Conservation (phyloP, 1,140 invertebrate genomes). For the Cydia fagiglandana region DNA sequence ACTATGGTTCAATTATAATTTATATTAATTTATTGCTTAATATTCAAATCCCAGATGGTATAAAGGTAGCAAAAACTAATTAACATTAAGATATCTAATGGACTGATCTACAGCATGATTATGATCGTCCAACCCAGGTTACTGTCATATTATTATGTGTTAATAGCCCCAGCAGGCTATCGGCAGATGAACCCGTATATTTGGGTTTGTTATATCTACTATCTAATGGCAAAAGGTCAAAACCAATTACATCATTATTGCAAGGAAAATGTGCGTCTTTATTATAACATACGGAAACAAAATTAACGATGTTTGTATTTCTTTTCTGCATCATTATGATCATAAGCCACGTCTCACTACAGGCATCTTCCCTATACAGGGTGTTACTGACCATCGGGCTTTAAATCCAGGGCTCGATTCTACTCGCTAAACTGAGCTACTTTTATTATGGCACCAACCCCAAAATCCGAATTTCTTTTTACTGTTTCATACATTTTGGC, state of each 20-base stretch:
- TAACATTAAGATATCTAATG: not conserved
- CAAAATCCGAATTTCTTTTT: too few species aligned
- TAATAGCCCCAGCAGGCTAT: not conserved
- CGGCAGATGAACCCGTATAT: not conserved
- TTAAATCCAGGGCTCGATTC: too few species aligned
- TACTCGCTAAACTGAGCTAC: too few species aligned
- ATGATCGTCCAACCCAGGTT: not conserved
- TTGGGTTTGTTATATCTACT: not conserved
- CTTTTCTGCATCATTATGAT: too few species aligned
- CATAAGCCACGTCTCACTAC: too few species aligned
- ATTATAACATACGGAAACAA: too few species aligned
- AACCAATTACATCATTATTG: not conserved
- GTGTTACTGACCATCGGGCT: too few species aligned
- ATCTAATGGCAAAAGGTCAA: not conserved
- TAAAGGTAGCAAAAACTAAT: conserved; percentile 11
- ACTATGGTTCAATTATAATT: too few species aligned
- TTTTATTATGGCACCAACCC: too few species aligned
- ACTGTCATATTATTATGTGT: not conserved
- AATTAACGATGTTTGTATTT: too few species aligned
- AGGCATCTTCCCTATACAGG: too few species aligned
- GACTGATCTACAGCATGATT: conserved; percentile 3
- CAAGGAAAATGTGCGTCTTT: not conserved
- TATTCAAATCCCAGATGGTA: not conserved
- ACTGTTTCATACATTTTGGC: too few species aligned
- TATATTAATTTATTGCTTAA: not conserved